These are phyloP conservation scores for Tortrix viridana DNA, from an alignment of 2,888 invertebrate species.

Conservation along the genomic window DNA sequence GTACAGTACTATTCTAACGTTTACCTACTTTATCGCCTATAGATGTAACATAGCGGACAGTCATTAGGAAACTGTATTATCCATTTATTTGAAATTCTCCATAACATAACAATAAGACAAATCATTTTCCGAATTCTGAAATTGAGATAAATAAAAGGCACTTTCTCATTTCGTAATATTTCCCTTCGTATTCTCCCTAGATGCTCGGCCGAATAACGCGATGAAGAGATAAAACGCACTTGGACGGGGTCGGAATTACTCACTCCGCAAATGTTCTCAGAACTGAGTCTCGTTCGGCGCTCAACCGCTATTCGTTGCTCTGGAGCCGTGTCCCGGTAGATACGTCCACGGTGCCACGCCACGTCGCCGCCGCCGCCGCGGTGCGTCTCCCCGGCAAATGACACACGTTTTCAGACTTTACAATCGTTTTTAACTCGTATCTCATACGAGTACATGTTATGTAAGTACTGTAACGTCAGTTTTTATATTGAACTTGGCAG, in stretches of 20 bases:
- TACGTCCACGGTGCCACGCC: slow-evolving; percentile 8
- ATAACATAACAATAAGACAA: slow-evolving; percentile 48
- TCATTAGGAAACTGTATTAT: slow-evolving; percentile 38
- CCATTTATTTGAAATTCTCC: slow-evolving; percentile 40
- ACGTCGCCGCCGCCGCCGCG: slow-evolving; percentile 10
- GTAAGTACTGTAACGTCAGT: slow-evolving; percentile 47
- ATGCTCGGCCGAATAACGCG: slow-evolving; percentile 79
- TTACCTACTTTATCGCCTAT: slow-evolving; percentile 1
- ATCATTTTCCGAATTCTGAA: slow-evolving; percentile 61
- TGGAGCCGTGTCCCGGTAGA: neutral
- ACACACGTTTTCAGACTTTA: slow-evolving; percentile 43
- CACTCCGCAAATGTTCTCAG: slow-evolving; percentile 63
- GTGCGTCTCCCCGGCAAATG: slow-evolving; percentile 37
- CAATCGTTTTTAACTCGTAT: slow-evolving; percentile 52
- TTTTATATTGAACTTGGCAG: slow-evolving; percentile 52
- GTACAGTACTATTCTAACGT: neutral
- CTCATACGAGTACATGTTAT: slow-evolving; percentile 44
- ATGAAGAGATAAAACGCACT: slow-evolving; percentile 79
- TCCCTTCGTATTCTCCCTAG: slow-evolving; percentile 74
- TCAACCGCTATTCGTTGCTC: slow-evolving; percentile 54
- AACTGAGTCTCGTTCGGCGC: slow-evolving; percentile 46
- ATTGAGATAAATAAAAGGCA: slow-evolving; percentile 67
- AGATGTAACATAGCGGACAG: slow-evolving; percentile 16
- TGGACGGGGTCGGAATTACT: slow-evolving; percentile 59
- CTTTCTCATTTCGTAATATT: slow-evolving; percentile 71